Evolutionary conservation across 2,797 vertebrate species (phyloP).

Genomic region (Mormyrops boulengeri): DNA sequence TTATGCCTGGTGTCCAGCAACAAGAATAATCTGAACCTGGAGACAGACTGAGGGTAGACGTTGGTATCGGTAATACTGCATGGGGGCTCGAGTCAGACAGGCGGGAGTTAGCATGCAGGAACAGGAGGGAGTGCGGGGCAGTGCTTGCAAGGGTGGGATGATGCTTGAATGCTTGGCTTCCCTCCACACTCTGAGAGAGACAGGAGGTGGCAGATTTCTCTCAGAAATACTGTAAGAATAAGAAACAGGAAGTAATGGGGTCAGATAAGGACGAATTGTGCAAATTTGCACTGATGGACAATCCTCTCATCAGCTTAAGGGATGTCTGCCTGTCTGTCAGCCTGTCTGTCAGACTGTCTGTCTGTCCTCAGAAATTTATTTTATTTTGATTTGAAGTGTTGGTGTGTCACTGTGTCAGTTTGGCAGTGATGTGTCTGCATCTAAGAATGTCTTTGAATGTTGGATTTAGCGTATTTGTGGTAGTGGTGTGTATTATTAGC

Average conservation of each 20-base stretch:
- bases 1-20: background rate
- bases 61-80: background rate
- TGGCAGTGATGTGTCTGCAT: background rate
- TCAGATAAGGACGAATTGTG: background rate
- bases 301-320: background rate
- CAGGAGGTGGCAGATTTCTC: background rate
- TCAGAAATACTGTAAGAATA: background rate
- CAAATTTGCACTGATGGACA: background rate
- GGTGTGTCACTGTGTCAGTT: background rate
- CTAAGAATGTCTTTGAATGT: conserved; percentile 14
- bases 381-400: background rate
- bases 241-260: background rate
- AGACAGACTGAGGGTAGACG: background rate
- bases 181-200: conserved; percentile 34
- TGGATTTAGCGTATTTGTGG: conserved; percentile 14
- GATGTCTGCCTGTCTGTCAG: background rate
- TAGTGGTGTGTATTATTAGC: background rate
- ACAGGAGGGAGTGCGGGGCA: background rate
- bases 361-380: background rate
- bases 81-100: background rate
- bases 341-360: background rate
- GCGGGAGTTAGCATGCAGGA: background rate
- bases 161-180: conserved; percentile 49
- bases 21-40: background rate
- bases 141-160: conserved; percentile 17